These are phyloP conservation scores for Leptinotarsa peninsularis DNA, from an alignment of 2,888 invertebrate genomes.

Conservation along the genomic window DNA sequence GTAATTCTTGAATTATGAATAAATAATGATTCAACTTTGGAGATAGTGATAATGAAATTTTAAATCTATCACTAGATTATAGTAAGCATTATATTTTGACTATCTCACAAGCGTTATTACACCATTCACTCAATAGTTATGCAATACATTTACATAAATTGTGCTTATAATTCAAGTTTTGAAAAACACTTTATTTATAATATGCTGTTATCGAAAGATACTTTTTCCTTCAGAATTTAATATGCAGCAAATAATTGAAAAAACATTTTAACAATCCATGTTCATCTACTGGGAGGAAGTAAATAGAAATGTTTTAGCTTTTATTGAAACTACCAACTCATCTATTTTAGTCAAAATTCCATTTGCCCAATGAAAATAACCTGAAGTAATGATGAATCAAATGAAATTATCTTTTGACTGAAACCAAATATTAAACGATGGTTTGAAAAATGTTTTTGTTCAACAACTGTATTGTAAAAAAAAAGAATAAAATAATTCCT, in stretches of 20 bases:
- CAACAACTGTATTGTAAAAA: too few species aligned
- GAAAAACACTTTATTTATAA: not conserved
- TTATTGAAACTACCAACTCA: not conserved
- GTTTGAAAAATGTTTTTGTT: too few species aligned
- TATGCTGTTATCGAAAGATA: not conserved
- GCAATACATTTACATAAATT: constrained; percentile 14
- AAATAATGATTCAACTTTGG: too few species aligned
- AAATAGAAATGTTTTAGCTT: not conserved
- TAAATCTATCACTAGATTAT: too few species aligned
- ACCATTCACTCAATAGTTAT: constrained; percentile 1
- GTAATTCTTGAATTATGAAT: too few species aligned
- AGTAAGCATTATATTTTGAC: too few species aligned
- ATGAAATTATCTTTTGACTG: not conserved
- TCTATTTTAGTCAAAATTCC: not conserved
- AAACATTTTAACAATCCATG: not conserved
- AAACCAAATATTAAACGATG: not conserved
- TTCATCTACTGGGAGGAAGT: not conserved
- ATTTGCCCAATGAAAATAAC: too few species aligned
- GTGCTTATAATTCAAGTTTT: not conserved
- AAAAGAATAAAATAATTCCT: too few species aligned
- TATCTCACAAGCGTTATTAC: not conserved
- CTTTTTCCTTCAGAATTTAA: too few species aligned
- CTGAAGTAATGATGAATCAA: too few species aligned
- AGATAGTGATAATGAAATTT: too few species aligned
- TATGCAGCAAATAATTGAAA: not conserved